Evolutionary conservation across 1,140 invertebrate species (phyloP).

Genomic region (Pseudomyrmex gracilis): DNA sequence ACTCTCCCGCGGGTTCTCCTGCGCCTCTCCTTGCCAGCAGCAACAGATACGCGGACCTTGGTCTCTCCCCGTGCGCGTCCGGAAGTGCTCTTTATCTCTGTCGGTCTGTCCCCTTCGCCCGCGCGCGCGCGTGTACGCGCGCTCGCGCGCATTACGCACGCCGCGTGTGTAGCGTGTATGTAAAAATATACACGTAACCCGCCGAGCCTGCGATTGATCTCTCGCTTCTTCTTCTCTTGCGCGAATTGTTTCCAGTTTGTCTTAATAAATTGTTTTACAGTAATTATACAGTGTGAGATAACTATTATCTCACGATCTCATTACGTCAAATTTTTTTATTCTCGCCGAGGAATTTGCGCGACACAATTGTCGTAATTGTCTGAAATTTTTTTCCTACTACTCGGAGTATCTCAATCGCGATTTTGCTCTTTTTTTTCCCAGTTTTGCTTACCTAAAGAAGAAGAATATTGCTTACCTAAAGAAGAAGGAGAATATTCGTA

Average conservation of each 20-base stretch:
- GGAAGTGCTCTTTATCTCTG: slow-evolving; percentile 85
- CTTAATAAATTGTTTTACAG: slow-evolving; percentile 24
- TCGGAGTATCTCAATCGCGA: too few relatives aligned
- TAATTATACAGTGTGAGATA: background rate
- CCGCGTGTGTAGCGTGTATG: background rate
- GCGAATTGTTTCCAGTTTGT: background rate
- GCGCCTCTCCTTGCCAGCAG: slow-evolving; percentile 76
- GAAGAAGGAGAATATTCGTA: too few relatives aligned
- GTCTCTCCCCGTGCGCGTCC: slow-evolving; percentile 80
- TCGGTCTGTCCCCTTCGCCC: slow-evolving; percentile 83
- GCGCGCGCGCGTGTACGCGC: slow-evolving; percentile 53
- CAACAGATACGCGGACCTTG: slow-evolving; percentile 77
- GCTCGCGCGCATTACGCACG: slow-evolving; percentile 17
- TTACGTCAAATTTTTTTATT: slow-evolving; percentile 5
- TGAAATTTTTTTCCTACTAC: too few relatives aligned
- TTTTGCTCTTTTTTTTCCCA: too few relatives aligned
- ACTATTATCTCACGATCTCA: background rate
- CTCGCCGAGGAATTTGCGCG: background rate
- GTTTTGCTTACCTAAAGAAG: too few relatives aligned
- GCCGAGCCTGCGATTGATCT: slow-evolving; percentile 24
- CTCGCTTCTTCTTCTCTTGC: slow-evolving; percentile 18
- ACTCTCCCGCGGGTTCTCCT: slow-evolving; percentile 84
- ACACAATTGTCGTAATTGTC: too few relatives aligned
- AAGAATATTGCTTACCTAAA: too few relatives aligned
- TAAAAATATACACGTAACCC: slow-evolving; percentile 39